phyloP scores from a whole-genome alignment of 2,888 invertebrate genomes.

The Agrilus mali region DNA sequence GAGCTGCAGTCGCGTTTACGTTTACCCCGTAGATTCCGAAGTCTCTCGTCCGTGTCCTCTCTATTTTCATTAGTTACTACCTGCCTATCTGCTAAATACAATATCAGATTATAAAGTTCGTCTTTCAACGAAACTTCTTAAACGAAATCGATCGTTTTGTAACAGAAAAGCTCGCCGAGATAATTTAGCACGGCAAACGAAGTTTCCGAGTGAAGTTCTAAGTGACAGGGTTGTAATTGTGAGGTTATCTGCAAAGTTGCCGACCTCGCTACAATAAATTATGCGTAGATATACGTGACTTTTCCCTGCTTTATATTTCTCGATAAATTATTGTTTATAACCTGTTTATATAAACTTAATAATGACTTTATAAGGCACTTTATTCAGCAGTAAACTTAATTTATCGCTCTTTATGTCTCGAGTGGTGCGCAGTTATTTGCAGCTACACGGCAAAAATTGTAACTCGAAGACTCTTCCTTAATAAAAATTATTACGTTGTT shows the following conservation, averaged over 20 bases:
- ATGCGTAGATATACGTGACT: slow-evolving; percentile 16
- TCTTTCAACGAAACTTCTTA: not conserved
- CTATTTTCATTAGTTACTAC: too few species aligned
- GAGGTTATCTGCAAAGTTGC: slow-evolving; percentile 21
- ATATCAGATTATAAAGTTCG: not conserved
- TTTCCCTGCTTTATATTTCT: slow-evolving; percentile 15
- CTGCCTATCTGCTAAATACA: too few species aligned
- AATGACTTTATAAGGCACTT: slow-evolving; percentile 13
- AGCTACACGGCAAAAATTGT: too few species aligned
- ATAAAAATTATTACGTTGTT: too few species aligned
- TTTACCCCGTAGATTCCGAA: too few species aligned
- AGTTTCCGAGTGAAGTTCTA: slow-evolving; percentile 25
- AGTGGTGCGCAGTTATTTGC: too few species aligned
- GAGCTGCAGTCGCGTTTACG: too few species aligned
- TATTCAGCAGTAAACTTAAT: too few species aligned
- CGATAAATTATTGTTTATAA: slow-evolving; percentile 20
- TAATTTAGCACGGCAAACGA: slow-evolving; percentile 26
- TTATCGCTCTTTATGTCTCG: too few species aligned
- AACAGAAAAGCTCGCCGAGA: slow-evolving; percentile 23
- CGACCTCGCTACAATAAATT: slow-evolving; percentile 17
- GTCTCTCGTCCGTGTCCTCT: too few species aligned
- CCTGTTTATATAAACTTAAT: slow-evolving; percentile 18
- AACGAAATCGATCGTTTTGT: slow-evolving; percentile 21
- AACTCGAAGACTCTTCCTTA: too few species aligned
- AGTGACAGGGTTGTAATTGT: slow-evolving; percentile 26